Conservation (phyloP, 2,888 invertebrate species). For the Blastobasis lacticolella region DNA sequence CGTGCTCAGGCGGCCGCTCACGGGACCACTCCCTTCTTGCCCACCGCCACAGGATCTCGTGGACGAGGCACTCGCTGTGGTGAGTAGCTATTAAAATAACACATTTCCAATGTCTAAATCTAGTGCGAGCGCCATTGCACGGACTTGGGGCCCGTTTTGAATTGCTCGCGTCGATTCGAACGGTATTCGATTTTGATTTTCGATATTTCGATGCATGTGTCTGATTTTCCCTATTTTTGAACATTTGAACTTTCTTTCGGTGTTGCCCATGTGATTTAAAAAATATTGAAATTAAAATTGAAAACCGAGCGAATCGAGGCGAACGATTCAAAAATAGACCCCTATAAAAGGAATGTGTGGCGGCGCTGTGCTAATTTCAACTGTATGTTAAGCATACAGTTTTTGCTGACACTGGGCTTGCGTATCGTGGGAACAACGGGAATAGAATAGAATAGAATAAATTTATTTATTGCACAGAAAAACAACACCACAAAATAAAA, state of each 20-base stretch:
- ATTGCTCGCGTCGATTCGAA: neutral
- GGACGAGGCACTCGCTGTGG: neutral
- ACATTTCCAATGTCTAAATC: neutral
- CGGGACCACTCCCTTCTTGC: too few relatives aligned
- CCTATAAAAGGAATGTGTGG: neutral
- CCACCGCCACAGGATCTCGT: neutral
- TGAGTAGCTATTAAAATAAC: neutral
- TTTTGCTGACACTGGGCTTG: too few relatives aligned
- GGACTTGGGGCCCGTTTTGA: neutral
- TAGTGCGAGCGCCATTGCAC: neutral
- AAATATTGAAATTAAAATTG: neutral
- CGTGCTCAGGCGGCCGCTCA: constrained; percentile 20
- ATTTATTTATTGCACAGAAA: too few relatives aligned
- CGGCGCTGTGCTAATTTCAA: neutral
- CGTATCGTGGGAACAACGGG: too few relatives aligned
- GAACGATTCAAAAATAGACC: neutral
- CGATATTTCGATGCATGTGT: neutral
- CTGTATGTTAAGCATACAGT: neutral
- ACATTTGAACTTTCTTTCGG: neutral
- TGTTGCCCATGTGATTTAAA: too few relatives aligned
- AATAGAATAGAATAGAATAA: too few relatives aligned
- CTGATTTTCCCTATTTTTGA: neutral
- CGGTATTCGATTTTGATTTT: neutral
- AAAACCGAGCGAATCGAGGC: neutral
- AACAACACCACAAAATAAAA: too few relatives aligned